These are phyloP conservation scores for Bufo bufo DNA, from an alignment of 2,113 vertebrate genomes.

Conservation along the genomic window DNA sequence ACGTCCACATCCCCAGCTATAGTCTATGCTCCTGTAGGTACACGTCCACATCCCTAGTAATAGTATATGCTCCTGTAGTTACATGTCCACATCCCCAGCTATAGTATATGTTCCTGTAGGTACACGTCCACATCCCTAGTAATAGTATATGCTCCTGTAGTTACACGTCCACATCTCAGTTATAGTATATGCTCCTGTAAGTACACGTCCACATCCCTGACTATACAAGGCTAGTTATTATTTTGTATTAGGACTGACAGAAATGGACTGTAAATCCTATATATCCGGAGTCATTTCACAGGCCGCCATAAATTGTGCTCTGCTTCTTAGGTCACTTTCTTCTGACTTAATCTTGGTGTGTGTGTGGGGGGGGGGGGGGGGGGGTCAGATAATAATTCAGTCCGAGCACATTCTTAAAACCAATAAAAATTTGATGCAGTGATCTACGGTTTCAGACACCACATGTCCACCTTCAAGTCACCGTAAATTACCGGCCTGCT, in stretches of 20 bases:
- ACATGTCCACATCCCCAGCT: no score
- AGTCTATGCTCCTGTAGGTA: no score
- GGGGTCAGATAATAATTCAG: constrained; percentile 56
- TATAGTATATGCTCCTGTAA: no score
- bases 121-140: no score
- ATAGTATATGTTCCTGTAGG: no score
- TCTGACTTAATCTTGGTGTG: constrained; percentile 52
- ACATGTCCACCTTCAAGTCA: constrained; percentile 18
- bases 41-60: no score
- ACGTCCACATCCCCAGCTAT: no score
- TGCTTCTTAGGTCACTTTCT: constrained; percentile 56
- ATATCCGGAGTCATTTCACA: constrained; percentile 48
- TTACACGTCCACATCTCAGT: no score
- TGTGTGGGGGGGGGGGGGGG: no score
- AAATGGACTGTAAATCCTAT: constrained; percentile 42
- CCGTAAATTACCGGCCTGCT: constrained; percentile 32
- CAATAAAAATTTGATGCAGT: constrained; percentile 58
- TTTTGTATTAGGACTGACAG: constrained; percentile 51
- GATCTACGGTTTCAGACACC: constrained; percentile 42
- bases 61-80: no score
- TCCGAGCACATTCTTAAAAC: constrained; percentile 48
- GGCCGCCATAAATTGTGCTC: constrained; percentile 44
- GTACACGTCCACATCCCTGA: neutral
- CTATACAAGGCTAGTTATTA: constrained; percentile 31
- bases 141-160: no score